Base-by-base conservation (phyloP, 2,888 invertebrate species). In the Agonopterix arenella region DNA sequence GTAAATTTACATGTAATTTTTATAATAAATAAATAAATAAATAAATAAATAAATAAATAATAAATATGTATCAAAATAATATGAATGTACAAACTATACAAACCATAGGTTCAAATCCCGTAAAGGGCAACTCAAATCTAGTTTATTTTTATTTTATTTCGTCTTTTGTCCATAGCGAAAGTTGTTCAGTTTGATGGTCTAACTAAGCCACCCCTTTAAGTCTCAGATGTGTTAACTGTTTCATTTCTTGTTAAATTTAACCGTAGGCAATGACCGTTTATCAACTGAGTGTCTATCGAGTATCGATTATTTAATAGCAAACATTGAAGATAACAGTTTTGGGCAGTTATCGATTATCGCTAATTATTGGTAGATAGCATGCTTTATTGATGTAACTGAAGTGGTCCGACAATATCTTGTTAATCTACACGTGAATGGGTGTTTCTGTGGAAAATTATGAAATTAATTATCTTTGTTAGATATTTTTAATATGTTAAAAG, bases 231-330 rank as follows among this genome's bases (percentile, higher is more conserved):
- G 4, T 40, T n/a, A 40, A 40, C 40, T n/a, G 40, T 40, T 37
- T 38, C 37, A 13, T 28, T 28, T 38, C 46, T 16, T 55, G 56
- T 59, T 55, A 59, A 40, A 66, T 58, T 28, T 28, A 28, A 28
- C 28, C 28, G 64, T 75, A 79, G 73, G 73, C 81, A 81, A 79
- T 85, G 86, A 84, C 84, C 80, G 77, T 70, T 81, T 84, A 88
- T 88, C 83, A 66, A 71, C 66, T 68, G 63, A 67, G 66, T 68
- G 56, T 62, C 70, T 84, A 88, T 88, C 82, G 88, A 89, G 86
- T 89, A 85, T 88, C 82, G 88, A 89, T 88, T 89, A 85, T 88
- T 89, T 82, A 88, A 89, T 83, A 84, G 83, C 84, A 83, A 86
- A 88, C 77, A 85, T 67, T 66, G 68, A 54, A 70, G 88, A 89